A percentile compares a stretch with the other conserved stretches of the same genome.
Evolutionary conservation across 2,113 vertebrate genomes (phyloP).

Genomic region (Corythornis cristatus): DNA sequence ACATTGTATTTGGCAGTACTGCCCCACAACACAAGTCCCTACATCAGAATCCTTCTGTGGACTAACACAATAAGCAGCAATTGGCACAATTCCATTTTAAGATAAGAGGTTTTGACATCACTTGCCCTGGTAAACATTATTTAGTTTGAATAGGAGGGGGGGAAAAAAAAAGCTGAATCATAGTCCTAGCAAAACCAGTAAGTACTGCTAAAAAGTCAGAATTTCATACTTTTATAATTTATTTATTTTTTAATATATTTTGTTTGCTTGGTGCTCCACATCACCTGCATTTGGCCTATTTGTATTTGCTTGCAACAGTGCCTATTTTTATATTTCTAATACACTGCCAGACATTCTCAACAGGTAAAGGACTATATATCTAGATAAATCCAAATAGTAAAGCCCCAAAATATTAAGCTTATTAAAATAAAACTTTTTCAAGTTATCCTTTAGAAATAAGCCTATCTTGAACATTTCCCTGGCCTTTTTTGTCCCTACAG

Average conservation of each 20-base stretch:
- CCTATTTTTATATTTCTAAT: neutral
- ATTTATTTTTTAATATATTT: neutral
- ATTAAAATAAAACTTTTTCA: neutral
- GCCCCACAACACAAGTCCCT: neutral
- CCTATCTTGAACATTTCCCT: neutral
- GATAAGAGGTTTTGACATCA: neutral
- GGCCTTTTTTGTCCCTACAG: neutral
- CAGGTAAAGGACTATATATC: neutral
- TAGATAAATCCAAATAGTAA: neutral
- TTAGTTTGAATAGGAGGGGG: neutral
- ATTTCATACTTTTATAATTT: neutral
- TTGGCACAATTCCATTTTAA: neutral
- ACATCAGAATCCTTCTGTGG: fast-evolving
- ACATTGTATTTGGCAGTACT: neutral
- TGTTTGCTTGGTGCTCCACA: neutral
- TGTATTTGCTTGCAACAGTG: neutral
- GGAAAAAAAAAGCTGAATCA: neutral
- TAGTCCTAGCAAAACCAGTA: neutral
- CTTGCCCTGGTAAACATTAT: neutral
- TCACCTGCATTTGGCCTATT: neutral
- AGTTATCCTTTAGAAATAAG: neutral
- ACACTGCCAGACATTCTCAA: neutral
- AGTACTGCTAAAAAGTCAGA: neutral
- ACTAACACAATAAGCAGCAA: neutral
- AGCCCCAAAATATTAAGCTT: neutral